Evolutionary conservation across 37 sponge, comb jelly and placozoan genomes (phyloP).

Genomic region (Haliclona indistincta): DNA sequence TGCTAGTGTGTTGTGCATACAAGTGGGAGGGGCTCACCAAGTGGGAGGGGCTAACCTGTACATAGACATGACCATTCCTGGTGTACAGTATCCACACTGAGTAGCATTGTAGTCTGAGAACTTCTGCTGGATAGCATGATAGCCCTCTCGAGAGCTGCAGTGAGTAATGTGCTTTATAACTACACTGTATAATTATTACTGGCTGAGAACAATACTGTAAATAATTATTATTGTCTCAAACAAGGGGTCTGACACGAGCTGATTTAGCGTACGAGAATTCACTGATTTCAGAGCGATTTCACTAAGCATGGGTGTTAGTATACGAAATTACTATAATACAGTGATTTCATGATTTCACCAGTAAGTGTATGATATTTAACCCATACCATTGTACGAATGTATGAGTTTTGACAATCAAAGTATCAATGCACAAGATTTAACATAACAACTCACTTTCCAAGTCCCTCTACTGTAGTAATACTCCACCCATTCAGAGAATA

Average conservation of each 20-base stretch:
- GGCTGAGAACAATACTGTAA: too few relatives aligned
- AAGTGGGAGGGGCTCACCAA: neutral
- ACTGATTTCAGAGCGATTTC: too few relatives aligned
- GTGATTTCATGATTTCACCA: neutral
- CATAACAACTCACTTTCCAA: slow-evolving; percentile 75
- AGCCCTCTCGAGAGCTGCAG: slow-evolving; percentile 5
- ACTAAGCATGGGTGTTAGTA: too few relatives aligned
- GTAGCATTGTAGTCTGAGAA: slow-evolving; percentile 59
- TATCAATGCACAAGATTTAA: too few relatives aligned
- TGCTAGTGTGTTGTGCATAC: too few relatives aligned
- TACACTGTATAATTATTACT: too few relatives aligned
- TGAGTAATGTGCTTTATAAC: neutral
- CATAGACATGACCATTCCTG: slow-evolving; percentile 69
- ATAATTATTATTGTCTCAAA: too few relatives aligned
- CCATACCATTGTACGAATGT: too few relatives aligned
- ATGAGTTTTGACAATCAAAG: too few relatives aligned
- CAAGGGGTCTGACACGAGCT: too few relatives aligned
- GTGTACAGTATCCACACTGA: slow-evolving; percentile 72
- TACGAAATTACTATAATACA: neutral
- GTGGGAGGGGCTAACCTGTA: slow-evolving; percentile 47
- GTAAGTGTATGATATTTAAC: too few relatives aligned
- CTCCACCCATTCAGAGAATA: slow-evolving; percentile 69
- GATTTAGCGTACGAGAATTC: too few relatives aligned
- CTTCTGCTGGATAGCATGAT: slow-evolving; percentile 36
- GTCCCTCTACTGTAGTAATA: slow-evolving; percentile 77